Evolutionary conservation across 1,140 invertebrate genomes (phyloP).

Genomic region (Neodiprion lecontei): DNA sequence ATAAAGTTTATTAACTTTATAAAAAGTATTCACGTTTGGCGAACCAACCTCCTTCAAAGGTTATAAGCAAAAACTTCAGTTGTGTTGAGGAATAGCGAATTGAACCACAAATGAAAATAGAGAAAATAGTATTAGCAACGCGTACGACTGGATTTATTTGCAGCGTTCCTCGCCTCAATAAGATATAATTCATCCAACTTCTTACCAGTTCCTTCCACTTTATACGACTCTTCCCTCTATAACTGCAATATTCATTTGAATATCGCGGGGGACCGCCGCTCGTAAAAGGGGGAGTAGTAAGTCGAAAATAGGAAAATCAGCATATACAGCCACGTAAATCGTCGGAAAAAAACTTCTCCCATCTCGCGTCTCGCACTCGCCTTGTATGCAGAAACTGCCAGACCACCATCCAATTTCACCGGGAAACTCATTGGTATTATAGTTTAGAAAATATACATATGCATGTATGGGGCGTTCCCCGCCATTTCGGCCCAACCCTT

Average conservation of each 20-base stretch:
- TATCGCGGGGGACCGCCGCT: constrained; percentile 19
- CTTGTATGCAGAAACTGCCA: neutral
- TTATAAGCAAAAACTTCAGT: neutral
- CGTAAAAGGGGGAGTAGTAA: constrained; percentile 17
- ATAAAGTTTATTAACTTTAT: no score
- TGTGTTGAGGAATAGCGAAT: neutral
- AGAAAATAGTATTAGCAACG: neutral
- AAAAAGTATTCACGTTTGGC: no score
- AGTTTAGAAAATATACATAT: neutral
- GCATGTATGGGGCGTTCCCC: no score
- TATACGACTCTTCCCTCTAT: constrained; percentile 10
- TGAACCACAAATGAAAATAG: neutral
- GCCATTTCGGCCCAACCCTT: no score
- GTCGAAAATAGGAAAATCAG: constrained; percentile 27
- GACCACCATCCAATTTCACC: neutral
- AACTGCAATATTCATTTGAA: constrained; percentile 41
- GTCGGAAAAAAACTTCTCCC: constrained; percentile 33
- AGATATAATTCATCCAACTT: constrained; percentile 3
- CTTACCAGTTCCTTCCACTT: neutral
- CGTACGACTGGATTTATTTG: neutral
- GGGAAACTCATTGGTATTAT: neutral
- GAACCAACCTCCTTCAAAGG: neutral
- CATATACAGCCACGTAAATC: constrained; percentile 20
- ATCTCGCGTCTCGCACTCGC: constrained; percentile 25
- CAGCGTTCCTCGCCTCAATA: neutral